A percentile compares a stretch with the other conserved stretches of the same genome.
Evolutionary conservation across 2,113 vertebrate genomes (phyloP).

Genomic region (Dendrocopos noguchii): DNA sequence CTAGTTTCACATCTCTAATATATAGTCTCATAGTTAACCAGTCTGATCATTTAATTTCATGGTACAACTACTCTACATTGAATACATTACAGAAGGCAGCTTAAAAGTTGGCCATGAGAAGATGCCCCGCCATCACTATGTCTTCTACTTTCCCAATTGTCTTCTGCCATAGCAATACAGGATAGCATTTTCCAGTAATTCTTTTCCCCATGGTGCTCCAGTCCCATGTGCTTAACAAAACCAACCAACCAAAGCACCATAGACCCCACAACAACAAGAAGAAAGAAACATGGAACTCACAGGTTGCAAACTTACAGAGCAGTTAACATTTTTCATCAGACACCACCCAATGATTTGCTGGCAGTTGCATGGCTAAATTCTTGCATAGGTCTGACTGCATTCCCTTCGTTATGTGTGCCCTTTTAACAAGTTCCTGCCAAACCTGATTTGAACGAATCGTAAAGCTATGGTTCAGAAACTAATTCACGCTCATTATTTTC

Average conservation of each 20-base stretch:
- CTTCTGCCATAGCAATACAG: neutral
- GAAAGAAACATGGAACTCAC: no score
- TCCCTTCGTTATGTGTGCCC: neutral
- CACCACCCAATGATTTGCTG: neutral
- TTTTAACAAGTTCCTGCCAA: constrained; percentile 13
- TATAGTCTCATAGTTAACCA: constrained; percentile 33
- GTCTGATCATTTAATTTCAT: constrained; percentile 44
- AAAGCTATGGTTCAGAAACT: neutral
- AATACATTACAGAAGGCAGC: neutral
- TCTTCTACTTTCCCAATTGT: neutral
- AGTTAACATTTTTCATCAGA: neutral
- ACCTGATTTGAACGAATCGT: constrained; percentile 8
- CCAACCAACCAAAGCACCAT: neutral
- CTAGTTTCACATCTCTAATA: constrained; percentile 13
- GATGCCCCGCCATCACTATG: neutral
- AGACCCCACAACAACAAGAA: neutral
- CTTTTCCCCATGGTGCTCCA: neutral
- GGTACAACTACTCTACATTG: neutral
- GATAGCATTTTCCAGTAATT: neutral
- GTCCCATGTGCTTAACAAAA: neutral
- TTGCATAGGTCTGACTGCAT: neutral
- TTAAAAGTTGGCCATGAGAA: neutral
- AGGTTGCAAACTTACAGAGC: neutral
- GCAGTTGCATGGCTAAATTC: neutral
- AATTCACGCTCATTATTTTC: constrained; percentile 35